Percentiles rank a stretch among this genome's conserved stretches.
Conservation (phyloP, 2,888 invertebrate species). For the Philereme transversata region DNA sequence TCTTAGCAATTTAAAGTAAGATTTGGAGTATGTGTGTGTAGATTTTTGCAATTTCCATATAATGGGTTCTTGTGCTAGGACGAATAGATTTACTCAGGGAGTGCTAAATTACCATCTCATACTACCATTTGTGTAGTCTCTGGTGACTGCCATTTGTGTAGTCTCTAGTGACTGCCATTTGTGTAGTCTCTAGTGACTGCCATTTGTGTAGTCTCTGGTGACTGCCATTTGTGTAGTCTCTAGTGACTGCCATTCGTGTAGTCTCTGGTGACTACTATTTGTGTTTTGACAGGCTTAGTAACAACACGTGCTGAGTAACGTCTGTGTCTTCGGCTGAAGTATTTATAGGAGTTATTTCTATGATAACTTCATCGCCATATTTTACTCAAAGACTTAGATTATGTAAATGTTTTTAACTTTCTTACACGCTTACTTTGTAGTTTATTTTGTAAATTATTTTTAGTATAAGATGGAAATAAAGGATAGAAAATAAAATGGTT, state of each 20-base stretch:
- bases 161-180: background rate
- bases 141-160: background rate
- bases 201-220: background rate
- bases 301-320: background rate
- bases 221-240: background rate
- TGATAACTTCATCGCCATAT: conserved; percentile 31
- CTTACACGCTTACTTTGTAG: conserved; percentile 45
- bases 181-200: background rate
- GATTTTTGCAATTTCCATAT: conserved; percentile 6
- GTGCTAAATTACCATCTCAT: background rate
- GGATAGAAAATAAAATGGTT: conserved; percentile 32
- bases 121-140: background rate
- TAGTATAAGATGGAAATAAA: conserved; percentile 47
- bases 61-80: background rate
- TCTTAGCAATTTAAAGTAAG: background rate
- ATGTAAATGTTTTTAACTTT: conserved; percentile 37
- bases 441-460: conserved; percentile 48
- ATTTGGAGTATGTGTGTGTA: conserved; percentile 1
- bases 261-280: too few relatives aligned
- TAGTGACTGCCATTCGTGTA: background rate
- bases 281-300: background rate
- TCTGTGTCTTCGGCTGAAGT: background rate
- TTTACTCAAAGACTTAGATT: conserved; percentile 37
- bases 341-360: conserved; percentile 17
- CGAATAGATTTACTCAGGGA: background rate